Evolutionary conservation across 2,888 invertebrate species (phyloP).

Genomic region (Phyllotreta cruciferae): DNA sequence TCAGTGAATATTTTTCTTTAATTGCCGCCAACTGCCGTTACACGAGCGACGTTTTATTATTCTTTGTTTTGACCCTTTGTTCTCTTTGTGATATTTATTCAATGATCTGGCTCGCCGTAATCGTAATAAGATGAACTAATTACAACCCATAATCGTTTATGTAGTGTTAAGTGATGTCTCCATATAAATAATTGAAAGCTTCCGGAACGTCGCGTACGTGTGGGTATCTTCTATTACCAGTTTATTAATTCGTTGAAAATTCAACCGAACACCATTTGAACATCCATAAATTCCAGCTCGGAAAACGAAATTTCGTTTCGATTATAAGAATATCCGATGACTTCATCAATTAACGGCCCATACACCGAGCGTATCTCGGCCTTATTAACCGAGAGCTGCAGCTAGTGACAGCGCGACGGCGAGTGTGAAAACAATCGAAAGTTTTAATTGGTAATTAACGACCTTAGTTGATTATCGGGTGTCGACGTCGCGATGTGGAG

Average conservation of each 20-base stretch:
- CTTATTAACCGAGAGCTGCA: constrained; percentile 21
- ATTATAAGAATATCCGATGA: constrained; percentile 5
- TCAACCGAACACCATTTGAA: background rate
- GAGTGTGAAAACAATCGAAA: constrained; percentile 40
- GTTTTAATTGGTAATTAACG: constrained; percentile 41
- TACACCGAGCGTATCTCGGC: background rate
- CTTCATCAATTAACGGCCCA: constrained; percentile 1
- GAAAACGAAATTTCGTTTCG: background rate
- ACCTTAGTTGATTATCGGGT: constrained; percentile 40
- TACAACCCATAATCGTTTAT: constrained; percentile 37
- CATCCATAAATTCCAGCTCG: no score
- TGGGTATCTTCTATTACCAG: constrained; percentile 44
- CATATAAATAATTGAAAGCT: constrained; percentile 52
- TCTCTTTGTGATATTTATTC: constrained; percentile 18
- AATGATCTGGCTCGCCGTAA: constrained; percentile 32
- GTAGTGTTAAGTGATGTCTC: constrained; percentile 53
- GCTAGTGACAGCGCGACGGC: constrained; percentile 24
- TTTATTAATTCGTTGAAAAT: constrained; percentile 46
- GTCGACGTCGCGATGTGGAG: constrained; percentile 23
- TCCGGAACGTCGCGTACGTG: constrained; percentile 46
- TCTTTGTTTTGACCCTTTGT: constrained; percentile 22
- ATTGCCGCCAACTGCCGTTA: constrained; percentile 12
- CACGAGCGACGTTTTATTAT: constrained; percentile 14
- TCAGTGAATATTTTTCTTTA: constrained; percentile 2
- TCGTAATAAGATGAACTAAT: constrained; percentile 44